Base-by-base conservation (phyloP, 2,888 invertebrate genomes). In the Rhaphigaster nebulosa region DNA sequence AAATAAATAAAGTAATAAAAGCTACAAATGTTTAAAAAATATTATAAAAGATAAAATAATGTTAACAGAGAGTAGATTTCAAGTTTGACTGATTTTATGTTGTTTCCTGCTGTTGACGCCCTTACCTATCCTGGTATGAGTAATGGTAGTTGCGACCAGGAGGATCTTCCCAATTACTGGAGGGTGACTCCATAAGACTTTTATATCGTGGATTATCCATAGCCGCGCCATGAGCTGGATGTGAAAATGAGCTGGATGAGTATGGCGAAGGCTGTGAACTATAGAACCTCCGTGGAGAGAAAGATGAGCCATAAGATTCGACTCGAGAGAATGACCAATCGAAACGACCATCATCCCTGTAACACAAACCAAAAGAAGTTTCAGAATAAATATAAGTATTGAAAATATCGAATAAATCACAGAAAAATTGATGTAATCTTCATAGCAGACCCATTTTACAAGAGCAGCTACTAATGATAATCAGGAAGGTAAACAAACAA, bases 41-140 rank as follows among this genome's bases (percentile, higher is more conserved):
- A 52, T 18, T 52, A 52, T 18, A 45, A 45, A 45, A 45, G 4
- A 6, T 45, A 45, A 45, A 45, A 10, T 45, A 45, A 45, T 45
- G 45, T 45, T 45, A 45, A 6, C 4, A 45, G 6, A 45, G 45
- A 45, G 15, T 52, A 52, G 1, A 15, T 1, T 52, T 52, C 10
- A 52, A 52, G 12, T 52, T 52, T 12, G 60, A 29, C 10, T 13
- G 29, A 65, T 65, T 65, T 29, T 29, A 26, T 65, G n/a, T 65
- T 29, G 29, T 3, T 29, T 65, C 29, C 65, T 15, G 29, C 12
- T 15, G 29, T 34, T 29, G 5, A 65, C 6, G 15, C 18, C 18
- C 65, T 65, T 65, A 65, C 65, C 65, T 65, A 29, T 29, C 60
- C 60, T 60, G 60, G 60, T 60, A 60, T n/a, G 60, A 60, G n/a